Evolutionary conservation across 1,140 invertebrate species (phyloP), one percentile per base, ranked within the genome.

Genomic region (Eufriesea mexicana): DNA sequence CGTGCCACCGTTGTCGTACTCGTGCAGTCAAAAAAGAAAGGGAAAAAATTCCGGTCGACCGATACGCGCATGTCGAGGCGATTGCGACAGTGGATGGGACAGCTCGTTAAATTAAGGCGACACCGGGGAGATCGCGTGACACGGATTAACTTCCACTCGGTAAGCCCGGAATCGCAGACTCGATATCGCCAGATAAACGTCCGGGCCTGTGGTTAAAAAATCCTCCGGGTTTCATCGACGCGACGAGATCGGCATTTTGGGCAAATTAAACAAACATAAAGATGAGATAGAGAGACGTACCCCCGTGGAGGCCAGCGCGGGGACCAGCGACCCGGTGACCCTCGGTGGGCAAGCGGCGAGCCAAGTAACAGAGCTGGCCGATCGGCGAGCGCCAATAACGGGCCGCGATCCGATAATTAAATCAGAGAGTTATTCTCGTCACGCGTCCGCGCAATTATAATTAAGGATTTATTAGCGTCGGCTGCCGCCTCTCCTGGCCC

Each of bases 391-490:
- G n/a, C 61, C 76, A 76, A 85, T 85, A 89, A 83, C 64, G 87
- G 79, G 84, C 89, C 79, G 89, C 91, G 91, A 92, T 92, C 75
- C 89, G 90, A 93, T 94, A 94, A 94, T 94, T 94, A 94, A 94
- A 94, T 93, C 91, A 91, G 84, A 91, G 90, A 94, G 91, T 92
- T 94, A 94, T 94, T 94, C 93, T 83, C 92, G 91, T 94, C 93
- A 94, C 93, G 93, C 93, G 91, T 91, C 91, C 88, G 88, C 92
- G 92, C 93, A 94, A 94, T 94, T 94, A 94, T 94, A 94, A 94
- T 94, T 94, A 94, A 94, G 92, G 93, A 94, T 94, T 94, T 94
- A 94, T 94, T 94, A 94, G 91, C 89, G 86, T 83, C 83, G 86
- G 88, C 75, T 82, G 84, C 87, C 89, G 83, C 83, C 89, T 80